These are phyloP conservation scores for Myotis planiceps DNA, from an alignment of 2,797 vertebrate genomes.

Conservation along the genomic window DNA sequence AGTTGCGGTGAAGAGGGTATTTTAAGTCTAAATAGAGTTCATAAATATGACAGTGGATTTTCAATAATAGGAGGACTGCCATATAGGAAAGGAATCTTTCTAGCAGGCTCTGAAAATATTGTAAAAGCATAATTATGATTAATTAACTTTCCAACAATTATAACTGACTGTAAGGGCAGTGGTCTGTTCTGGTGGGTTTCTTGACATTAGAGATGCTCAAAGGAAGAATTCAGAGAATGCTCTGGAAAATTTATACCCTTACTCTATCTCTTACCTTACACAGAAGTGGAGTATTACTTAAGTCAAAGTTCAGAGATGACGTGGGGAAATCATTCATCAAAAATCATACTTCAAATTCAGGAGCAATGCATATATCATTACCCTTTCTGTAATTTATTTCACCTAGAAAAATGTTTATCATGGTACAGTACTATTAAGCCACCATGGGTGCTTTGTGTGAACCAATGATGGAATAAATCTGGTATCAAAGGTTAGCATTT, in stretches of 20 bases:
- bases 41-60: not conserved
- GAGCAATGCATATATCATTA: not conserved
- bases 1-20: not conserved
- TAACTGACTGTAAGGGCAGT: not conserved
- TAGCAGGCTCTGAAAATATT: not conserved
- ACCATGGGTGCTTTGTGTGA: not conserved
- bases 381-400: not conserved
- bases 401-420: not conserved
- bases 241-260: not conserved
- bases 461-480: not conserved
- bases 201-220: not conserved
- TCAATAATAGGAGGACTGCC: not conserved
- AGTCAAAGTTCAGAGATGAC: not conserved
- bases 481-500: not conserved
- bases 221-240: not conserved
- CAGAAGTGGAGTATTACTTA: not conserved
- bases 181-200: not conserved
- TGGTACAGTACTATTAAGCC: not conserved
- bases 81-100: not conserved
- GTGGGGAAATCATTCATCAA: conserved; percentile 13
- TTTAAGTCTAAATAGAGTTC: not conserved
- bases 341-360: conserved; percentile 23
- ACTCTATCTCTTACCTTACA: not conserved
- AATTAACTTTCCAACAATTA: not conserved
- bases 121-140: not conserved